phyloP scores from a whole-genome alignment of 1,140 invertebrate species.

The Leptonema lineaticorne region DNA sequence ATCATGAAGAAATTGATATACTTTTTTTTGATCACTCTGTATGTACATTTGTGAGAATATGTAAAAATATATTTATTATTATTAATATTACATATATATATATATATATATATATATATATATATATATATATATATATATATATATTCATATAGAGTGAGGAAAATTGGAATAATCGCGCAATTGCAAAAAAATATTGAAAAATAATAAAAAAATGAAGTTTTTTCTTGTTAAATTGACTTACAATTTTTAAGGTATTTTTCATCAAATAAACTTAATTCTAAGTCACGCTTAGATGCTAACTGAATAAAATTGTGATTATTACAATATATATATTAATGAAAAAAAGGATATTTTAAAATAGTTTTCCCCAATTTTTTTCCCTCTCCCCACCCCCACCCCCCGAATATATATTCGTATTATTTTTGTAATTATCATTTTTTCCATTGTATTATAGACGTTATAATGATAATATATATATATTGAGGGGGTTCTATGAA shows the following conservation, averaged over 20 bases:
- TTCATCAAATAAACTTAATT: conserved; percentile 35
- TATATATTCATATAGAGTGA: background rate
- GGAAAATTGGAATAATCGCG: too few species aligned
- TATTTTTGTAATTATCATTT: conserved; percentile 19
- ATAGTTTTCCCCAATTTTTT: too few species aligned
- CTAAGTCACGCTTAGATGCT: conserved; percentile 41
- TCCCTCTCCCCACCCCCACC: background rate
- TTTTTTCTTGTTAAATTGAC: conserved; percentile 26
- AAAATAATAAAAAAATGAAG: conserved; percentile 1
- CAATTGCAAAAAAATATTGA: background rate
- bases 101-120: background rate
- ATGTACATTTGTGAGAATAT: too few species aligned
- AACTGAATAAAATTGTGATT: conserved; percentile 37
- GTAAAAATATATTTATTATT: too few species aligned
- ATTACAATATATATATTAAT: conserved; percentile 23
- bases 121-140: background rate
- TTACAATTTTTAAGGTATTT: conserved; percentile 38
- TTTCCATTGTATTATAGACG: background rate
- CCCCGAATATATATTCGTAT: background rate
- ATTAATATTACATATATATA: too few species aligned
- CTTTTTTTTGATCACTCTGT: too few species aligned
- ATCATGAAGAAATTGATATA: too few species aligned
- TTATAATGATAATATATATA: too few species aligned
- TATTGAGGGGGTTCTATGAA: background rate
- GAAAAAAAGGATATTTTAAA: too few species aligned